Conservation (phyloP, 2,888 invertebrate genomes). For the Diachrysia chrysitis region DNA sequence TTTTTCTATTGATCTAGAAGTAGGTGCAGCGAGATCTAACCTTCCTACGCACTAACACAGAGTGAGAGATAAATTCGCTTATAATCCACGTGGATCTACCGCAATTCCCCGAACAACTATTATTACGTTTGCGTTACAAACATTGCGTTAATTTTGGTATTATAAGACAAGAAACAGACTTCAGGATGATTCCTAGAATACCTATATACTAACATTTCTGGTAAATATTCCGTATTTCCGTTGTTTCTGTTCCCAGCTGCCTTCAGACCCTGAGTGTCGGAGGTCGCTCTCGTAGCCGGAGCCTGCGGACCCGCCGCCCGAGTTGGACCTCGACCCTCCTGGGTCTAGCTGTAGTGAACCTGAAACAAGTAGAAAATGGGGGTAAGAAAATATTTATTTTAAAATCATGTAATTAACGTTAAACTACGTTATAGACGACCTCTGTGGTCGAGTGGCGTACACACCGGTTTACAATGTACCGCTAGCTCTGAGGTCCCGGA, state of each 20-base stretch:
- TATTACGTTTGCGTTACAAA: neutral
- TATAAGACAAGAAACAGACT: neutral
- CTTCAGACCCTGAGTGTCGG: constrained; percentile 81
- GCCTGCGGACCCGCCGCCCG: constrained; percentile 85
- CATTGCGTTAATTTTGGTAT: too few relatives aligned
- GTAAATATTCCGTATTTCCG: constrained; percentile 82
- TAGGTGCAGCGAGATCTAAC: too few relatives aligned
- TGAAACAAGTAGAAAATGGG: constrained; percentile 50
- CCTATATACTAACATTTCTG: constrained; percentile 71
- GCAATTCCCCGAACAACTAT: neutral
- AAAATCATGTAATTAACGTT: too few relatives aligned
- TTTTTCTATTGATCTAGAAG: too few relatives aligned
- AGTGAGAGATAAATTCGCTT: neutral
- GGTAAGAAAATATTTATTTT: too few relatives aligned
- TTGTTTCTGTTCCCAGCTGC: constrained; percentile 80
- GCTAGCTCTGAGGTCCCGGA: too few relatives aligned
- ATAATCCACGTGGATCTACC: neutral
- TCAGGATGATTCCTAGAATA: neutral
- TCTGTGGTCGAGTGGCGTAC: too few relatives aligned
- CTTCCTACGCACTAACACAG: too few relatives aligned
- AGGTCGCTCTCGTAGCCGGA: constrained; percentile 89
- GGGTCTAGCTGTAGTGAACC: constrained; percentile 77
- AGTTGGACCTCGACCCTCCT: constrained; percentile 74
- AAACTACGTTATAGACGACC: too few relatives aligned
- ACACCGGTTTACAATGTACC: too few relatives aligned